phyloP scores from a whole-genome alignment of 1,140 invertebrate species.

The Solenopsis invicta region DNA sequence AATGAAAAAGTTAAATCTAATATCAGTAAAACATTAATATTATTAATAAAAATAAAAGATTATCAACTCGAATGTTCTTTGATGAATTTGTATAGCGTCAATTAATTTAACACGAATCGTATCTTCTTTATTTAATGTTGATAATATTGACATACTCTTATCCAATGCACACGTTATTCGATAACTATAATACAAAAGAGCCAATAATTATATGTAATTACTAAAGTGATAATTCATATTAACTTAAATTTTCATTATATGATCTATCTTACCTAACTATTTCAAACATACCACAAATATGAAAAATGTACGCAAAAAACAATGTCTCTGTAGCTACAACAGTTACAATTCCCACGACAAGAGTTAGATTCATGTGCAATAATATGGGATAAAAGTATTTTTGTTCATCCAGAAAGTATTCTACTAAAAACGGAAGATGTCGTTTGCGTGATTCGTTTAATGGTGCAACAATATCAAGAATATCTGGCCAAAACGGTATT shows the following conservation, averaged over 20 bases:
- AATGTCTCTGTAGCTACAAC: constrained; percentile 48
- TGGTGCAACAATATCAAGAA: constrained; percentile 50
- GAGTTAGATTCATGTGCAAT: constrained; percentile 7
- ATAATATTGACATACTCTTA: constrained; percentile 1
- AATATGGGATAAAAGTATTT: constrained; percentile 59
- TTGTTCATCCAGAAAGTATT: constrained; percentile 67
- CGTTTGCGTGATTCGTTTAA: constrained; percentile 62
- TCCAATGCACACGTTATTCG: constrained; percentile 22
- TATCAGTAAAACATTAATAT: neutral
- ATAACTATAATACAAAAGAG: constrained; percentile 18
- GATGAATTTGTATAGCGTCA: constrained; percentile 19
- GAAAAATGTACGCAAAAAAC: constrained; percentile 52
- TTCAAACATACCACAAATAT: constrained; percentile 66
- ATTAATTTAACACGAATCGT: constrained; percentile 20
- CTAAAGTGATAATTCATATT: neutral
- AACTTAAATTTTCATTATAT: neutral
- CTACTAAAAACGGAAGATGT: constrained; percentile 1
- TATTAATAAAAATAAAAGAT: neutral
- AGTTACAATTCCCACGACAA: constrained; percentile 9
- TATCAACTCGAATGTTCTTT: constrained; percentile 28
- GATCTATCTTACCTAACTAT: constrained; percentile 62
- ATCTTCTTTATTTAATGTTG: constrained; percentile 13
- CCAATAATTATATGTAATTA: neutral
- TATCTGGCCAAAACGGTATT: constrained; percentile 14
- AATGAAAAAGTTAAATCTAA: neutral